Conservation (phyloP, 2,888 invertebrate species). For the Helleia helle region DNA sequence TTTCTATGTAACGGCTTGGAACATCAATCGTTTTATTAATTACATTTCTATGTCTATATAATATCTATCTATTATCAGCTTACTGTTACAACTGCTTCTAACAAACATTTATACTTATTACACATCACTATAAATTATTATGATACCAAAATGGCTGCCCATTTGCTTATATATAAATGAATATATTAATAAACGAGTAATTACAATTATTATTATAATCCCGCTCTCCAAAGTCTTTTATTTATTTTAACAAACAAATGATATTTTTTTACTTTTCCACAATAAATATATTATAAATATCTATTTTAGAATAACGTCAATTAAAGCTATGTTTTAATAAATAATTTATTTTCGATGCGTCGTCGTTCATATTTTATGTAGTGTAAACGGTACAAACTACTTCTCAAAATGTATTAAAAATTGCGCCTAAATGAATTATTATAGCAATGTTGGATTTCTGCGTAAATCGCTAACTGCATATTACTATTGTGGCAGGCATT, state of each 20-base stretch:
- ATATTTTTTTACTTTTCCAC: constrained; percentile 8
- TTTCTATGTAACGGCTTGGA: constrained; percentile 4
- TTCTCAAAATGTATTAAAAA: background rate
- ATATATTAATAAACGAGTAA: background rate
- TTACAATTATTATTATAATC: background rate
- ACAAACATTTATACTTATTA: background rate
- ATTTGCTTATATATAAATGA: background rate
- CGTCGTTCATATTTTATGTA: constrained; percentile 9
- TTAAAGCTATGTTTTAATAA: constrained; percentile 21
- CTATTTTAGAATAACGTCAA: constrained; percentile 39
- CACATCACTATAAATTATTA: background rate
- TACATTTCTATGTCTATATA: background rate
- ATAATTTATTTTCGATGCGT: constrained; percentile 21
- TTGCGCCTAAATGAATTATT: background rate
- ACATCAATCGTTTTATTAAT: constrained; percentile 1
- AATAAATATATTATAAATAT: constrained; percentile 18
- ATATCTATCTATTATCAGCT: background rate
- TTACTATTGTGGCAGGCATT: background rate
- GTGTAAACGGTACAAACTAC: background rate
- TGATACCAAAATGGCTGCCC: background rate
- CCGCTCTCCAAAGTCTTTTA: constrained; percentile 23
- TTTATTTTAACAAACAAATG: too few species aligned
- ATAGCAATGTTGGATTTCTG: background rate
- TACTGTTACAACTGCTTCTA: background rate
- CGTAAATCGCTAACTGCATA: background rate